These are phyloP conservation scores for Candidula unifasciata DNA, from an alignment of 2,888 invertebrate genomes.

Conservation along the genomic window DNA sequence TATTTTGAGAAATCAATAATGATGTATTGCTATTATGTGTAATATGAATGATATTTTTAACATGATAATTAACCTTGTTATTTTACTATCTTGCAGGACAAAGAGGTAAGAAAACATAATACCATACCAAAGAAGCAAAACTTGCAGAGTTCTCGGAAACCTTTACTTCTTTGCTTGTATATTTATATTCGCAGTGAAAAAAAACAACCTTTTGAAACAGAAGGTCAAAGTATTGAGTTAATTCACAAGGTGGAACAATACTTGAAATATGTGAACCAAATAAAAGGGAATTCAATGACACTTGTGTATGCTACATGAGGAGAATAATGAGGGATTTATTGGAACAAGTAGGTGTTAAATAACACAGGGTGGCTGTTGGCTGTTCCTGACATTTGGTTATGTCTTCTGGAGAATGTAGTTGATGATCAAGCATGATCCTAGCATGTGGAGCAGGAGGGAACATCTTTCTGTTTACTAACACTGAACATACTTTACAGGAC, in stretches of 20 bases:
- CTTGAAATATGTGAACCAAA: too few species aligned
- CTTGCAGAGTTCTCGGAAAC: conserved; percentile 14
- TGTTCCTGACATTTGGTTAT: background rate
- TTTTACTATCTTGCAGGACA: conserved; percentile 30
- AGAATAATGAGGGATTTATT: too few species aligned
- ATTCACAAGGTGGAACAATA: background rate
- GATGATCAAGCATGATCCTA: background rate
- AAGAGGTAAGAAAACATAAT: conserved; percentile 28
- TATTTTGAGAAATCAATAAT: too few species aligned
- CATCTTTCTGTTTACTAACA: conserved; percentile 12
- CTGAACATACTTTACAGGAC: background rate
- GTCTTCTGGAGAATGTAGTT: background rate
- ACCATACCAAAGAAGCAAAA: background rate
- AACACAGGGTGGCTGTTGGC: background rate
- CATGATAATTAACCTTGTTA: background rate
- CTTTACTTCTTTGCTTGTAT: background rate
- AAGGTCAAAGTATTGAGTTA: background rate
- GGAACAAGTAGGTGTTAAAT: too few species aligned
- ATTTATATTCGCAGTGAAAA: conserved; percentile 25
- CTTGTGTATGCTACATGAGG: too few species aligned
- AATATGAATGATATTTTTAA: background rate
- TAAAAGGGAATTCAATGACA: too few species aligned
- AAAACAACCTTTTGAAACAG: background rate
- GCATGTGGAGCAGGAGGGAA: background rate
- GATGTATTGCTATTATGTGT: too few species aligned